Evolutionary conservation across 2,888 invertebrate species (phyloP), one percentile per base, ranked within the genome.

Genomic region (Asteroscopus sphinx): DNA sequence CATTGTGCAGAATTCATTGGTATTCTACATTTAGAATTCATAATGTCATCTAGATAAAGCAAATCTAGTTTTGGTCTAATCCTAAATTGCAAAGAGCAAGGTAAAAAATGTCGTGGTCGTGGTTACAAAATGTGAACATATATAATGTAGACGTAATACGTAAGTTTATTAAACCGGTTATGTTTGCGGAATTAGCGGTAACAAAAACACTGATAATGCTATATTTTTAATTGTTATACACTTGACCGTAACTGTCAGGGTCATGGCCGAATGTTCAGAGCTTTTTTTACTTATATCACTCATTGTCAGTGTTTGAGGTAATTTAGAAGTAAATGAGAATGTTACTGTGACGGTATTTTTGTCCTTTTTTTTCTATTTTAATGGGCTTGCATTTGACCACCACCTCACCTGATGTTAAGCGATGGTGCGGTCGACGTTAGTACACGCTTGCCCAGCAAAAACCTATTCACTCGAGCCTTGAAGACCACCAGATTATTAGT

Each of bases 11-110:
- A 46, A 44, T 69, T 30, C 51, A 41, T 47, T 37, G 36, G 48
- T 48, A 63, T 63, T 59, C 26, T 33, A 52, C 56, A 54, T 68
- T 46, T 9, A 51, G 33, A 57, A 52, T 55, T 48, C 46, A 49
- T 39, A 68, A 74, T 62, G 64, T 68, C 77, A 68, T 74, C 68
- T 28, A 68, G 71, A 73, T 74, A 62, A 57, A 57, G 40, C 17
- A 55, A 57, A 61, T 76, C 40, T 45, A 60, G 49, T 55, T 65
- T 51, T 39, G 7, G 26, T 37, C 21, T 60, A 55, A 54, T 62
- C 35, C 42, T 28, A 51, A 69, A 62, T 59, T 37, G 39, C 44
- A 15, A 21, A 25, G 9, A 37, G 16, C 32, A 7, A 11, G 16
- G 28, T 36, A 52, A 35, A 45, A 76, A 73, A 66, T 53, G 45